Evolutionary conservation across 2,888 invertebrate genomes (phyloP).

Genomic region (Ptychoptera albimana): DNA sequence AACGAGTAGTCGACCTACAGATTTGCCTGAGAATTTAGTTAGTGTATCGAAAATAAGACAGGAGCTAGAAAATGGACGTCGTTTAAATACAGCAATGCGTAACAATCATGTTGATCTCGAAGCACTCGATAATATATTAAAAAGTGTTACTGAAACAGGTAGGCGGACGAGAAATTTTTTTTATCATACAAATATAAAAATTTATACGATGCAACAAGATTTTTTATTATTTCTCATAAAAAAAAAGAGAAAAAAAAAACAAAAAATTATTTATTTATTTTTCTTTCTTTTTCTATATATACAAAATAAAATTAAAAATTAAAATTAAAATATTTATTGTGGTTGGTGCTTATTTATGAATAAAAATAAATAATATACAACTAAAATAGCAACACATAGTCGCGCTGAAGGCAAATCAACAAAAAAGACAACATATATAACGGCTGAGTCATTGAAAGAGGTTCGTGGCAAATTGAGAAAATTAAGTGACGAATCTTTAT

Average conservation of each 20-base stretch:
- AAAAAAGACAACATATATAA: slow-evolving; percentile 31
- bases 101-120: slow-evolving; percentile 37
- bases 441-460: slow-evolving; percentile 42
- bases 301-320: neutral
- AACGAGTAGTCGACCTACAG: slow-evolving; percentile 17
- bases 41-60: slow-evolving; percentile 37
- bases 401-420: neutral
- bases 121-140: slow-evolving; percentile 35
- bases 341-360: too few relatives aligned
- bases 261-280: too few relatives aligned
- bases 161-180: neutral
- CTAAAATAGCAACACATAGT: too few relatives aligned
- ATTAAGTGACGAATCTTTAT: slow-evolving; percentile 33
- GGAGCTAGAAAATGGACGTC: slow-evolving; percentile 37
- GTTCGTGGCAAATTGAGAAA: slow-evolving; percentile 39
- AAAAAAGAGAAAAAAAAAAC: too few relatives aligned
- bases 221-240: neutral
- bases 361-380: too few relatives aligned
- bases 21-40: slow-evolving; percentile 33
- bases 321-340: too few relatives aligned
- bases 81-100: slow-evolving; percentile 35
- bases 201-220: too few relatives aligned
- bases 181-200: neutral
- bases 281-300: neutral
- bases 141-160: slow-evolving; percentile 13